phyloP scores from a whole-genome alignment of 2,888 invertebrate genomes.

The Ametastegia equiseti region DNA sequence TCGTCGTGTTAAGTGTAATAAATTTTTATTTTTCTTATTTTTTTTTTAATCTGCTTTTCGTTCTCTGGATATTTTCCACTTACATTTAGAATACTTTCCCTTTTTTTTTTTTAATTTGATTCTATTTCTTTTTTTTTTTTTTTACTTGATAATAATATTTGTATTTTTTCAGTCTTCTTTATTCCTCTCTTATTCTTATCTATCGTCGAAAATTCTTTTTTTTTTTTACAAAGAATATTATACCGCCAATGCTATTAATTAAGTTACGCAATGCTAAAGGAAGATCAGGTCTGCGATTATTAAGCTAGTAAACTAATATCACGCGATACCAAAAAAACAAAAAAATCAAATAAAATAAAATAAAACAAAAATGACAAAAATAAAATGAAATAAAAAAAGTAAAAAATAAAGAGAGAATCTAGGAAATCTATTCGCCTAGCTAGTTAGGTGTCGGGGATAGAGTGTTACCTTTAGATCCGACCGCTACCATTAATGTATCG shows the following conservation, averaged over 20 bases:
- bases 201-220: too few relatives aligned
- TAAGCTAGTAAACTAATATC: background rate
- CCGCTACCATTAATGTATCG: background rate
- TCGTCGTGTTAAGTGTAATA: background rate
- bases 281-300: slow-evolving; percentile 3
- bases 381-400: too few relatives aligned
- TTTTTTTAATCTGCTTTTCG: background rate
- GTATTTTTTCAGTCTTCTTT: too few relatives aligned
- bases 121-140: too few relatives aligned
- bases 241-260: too few relatives aligned
- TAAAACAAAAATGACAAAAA: too few relatives aligned
- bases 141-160: too few relatives aligned
- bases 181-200: too few relatives aligned
- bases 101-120: background rate
- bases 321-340: background rate
- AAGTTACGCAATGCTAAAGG: background rate
- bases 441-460: background rate
- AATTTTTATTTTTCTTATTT: background rate
- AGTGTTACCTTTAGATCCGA: background rate
- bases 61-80: background rate
- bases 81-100: background rate
- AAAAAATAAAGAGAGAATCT: background rate
- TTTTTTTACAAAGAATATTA: too few relatives aligned
- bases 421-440: background rate
- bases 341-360: too few relatives aligned